Base-by-base conservation (phyloP, 2,797 vertebrate genomes). In the Argyrosomus regius region DNA sequence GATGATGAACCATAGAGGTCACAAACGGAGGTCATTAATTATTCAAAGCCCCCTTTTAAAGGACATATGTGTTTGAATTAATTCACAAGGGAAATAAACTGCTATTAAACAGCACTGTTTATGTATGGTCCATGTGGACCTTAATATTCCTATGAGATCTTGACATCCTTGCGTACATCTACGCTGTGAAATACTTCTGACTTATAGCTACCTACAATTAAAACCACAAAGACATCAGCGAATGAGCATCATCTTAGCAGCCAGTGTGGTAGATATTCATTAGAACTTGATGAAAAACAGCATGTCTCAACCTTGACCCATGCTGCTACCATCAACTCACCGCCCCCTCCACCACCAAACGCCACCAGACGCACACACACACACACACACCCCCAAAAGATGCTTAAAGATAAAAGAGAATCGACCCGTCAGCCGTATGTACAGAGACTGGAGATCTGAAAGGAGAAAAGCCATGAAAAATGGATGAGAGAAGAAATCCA, bases 401-500 rank as follows among this genome's bases (percentile, higher is more conserved):
- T 91, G 89, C 89, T 91, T 89, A 81, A 78, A 95, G 93, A 95
- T 95, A 91, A 95, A 95, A 96, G 93, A 76, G 89, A 95, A 92
- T 91, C 78, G 90, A 92, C 87, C 89, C 80, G 75, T 88, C 88
- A 89, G 88, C 90, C 88, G 89, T 92, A 92, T 90, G 91, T 90
- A 90, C 86, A 90, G 90, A 90, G 87, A 75, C 83, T 64, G 81
- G 86, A 93, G 90, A 93, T 94, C 93, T 95, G 91, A 88, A 92
- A 94, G 90, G 89, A 93, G 87, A 90, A 94, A 90, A 89, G 86
- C 89, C 93, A 95, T 96, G 92, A 96, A 96, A 96, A 95, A 96
- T 96, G 93, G 91, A 96, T 96, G 95, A 95, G 93, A 91, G 90
- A 89, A 94, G 91, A 93, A 93, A 95, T 94, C 90, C 92, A 93